Base-by-base conservation (phyloP, 2,797 vertebrate genomes). In the Apodemus agrarius region DNA sequence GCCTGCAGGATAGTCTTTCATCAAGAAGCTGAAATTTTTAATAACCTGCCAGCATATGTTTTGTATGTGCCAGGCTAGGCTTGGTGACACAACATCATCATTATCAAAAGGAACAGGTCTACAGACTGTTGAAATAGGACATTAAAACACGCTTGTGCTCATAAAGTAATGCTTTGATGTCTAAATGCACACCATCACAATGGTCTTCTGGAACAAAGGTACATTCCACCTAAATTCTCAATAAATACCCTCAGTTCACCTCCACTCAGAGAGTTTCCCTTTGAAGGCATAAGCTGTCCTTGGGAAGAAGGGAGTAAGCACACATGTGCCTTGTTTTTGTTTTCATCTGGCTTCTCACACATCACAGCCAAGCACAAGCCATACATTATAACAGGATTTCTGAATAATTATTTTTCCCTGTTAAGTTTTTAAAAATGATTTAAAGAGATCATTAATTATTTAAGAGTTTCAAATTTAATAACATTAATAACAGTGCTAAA, bases 1-100 rank as follows among this genome's bases (percentile, higher is more conserved):
- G 98, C 99, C 98, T 99, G 98, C 98, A 99, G 98, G 99, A 99
- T 97, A 99, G 98, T 99, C 98, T 99, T 99, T 98, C 98, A 99
- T 99, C 99, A 99, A 98, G 98, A 98, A 98, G 98, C 98, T 98
- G 98, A 97, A 98, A 98, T 98, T 99, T 99, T 98, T 99, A 99
- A 99, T 99, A 99, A 99, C 98, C 98, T 99, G 98, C 98, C 99
- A 99, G 98, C 98, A 97, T 98, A 98, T 97, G 97, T 98, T 98
- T 98, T 98, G 98, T 97, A 94, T 94, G 97, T 98, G 97, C 98
- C 97, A 97, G 98, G 98, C 98, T 98, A 96, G 85, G 97, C 98
- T 80, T 96, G 79, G 98, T 98, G 98, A 98, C 98, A 99, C 98
- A 94, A 98, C 96, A 92, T 98, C 98, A 98, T 98, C 98, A 99